Base-by-base conservation (phyloP, 2,888 invertebrate species). In the Diplolepis rosae region DNA sequence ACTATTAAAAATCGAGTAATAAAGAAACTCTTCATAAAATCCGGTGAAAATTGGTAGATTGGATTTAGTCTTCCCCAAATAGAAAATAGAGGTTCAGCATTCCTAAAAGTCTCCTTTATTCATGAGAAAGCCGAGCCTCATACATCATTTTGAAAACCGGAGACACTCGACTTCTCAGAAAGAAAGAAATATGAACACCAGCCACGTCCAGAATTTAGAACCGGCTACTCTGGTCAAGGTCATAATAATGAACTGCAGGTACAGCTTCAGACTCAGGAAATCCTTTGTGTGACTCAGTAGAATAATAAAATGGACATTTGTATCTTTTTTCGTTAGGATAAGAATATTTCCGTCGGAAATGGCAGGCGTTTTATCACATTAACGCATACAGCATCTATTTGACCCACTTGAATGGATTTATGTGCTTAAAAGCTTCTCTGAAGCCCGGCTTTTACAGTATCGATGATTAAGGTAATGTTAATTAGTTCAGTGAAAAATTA, bases 151-250 rank as follows among this genome's bases (percentile, higher is more conserved):
- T n/a, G 56, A 39, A 48, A 48, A 48, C 2, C 45, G 6, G 22
- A 39, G 61, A 54, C 30, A 54, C 13, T 32, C 28, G 27, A 2
- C 2, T 56, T 35, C 56, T 35, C 32, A 18, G 27, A 61, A 54
- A 18, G 24, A 39, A 28, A n/a, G 35, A 61, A 39, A 61, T 35
- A 61, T 9, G 39, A 39, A 48, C 45, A 48, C 18, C 45, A 48
- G 22, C 45, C 45, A 18, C 22, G 45, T 18, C 22, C 22, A 48
- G 22, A 48, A 48, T 48, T 48, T 48, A 6, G 9, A 48, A 48
- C 45, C 45, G 45, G 45, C 15, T 15, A 42, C 42, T 1, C 22
- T 61, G 56, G 35, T 56, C 32, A 56, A 61, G 61, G 61, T 61
- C 39, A 39, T 22, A 22, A 61, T 61, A n/a, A 11, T 11, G 11